Base-by-base conservation (phyloP, 2,888 invertebrate genomes). In the Julus scandinavius region DNA sequence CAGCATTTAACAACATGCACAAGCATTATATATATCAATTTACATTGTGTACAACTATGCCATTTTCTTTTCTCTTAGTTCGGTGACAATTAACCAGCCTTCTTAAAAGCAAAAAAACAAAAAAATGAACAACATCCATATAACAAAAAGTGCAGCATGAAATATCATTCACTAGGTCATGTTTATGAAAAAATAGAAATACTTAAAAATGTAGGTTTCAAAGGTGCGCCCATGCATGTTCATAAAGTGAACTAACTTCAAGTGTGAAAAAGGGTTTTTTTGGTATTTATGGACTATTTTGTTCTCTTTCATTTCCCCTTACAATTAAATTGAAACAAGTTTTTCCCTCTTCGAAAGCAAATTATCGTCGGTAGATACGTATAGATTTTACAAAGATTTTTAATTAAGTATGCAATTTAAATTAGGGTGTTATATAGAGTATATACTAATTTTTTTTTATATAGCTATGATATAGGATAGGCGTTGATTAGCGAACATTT, bases 311-410 rank as follows among this genome's bases (percentile, higher is more conserved):
- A 13, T 38, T 38, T 38, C 80, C 63, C n/a, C 38, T 80, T 38
- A 80, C 29, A n/a, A n/a, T n/a, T n/a, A 80, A 80, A 80, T 29
- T 38, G 80, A 38, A 38, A 29, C 80, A 80, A 38, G 80, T 80
- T 80, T 38, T 80, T 29, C 15, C 6, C 29, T 13, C 0, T 29
- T 9, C 20, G 11, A 1, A 38, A 2, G 29, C 11, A 80, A 80
- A 80, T 80, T 38, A 80, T 80, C 38, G 29, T 20, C 72, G 72
- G 63, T 20, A 63, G 63, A 63, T 63, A 63, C 63, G 72, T 29
- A 29, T 6, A 72, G 2, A 29, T 72, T 72, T 72, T 29, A 72
- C 72, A 29, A 72, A 72, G 72, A 4, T 72, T 20, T 20, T 72
- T 2, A 38, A 80, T 20, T 72, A 29, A 15, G 54, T 15, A 80